Evolutionary conservation across 2,888 invertebrate species (phyloP).

Genomic region (Cloeon dipterum): DNA sequence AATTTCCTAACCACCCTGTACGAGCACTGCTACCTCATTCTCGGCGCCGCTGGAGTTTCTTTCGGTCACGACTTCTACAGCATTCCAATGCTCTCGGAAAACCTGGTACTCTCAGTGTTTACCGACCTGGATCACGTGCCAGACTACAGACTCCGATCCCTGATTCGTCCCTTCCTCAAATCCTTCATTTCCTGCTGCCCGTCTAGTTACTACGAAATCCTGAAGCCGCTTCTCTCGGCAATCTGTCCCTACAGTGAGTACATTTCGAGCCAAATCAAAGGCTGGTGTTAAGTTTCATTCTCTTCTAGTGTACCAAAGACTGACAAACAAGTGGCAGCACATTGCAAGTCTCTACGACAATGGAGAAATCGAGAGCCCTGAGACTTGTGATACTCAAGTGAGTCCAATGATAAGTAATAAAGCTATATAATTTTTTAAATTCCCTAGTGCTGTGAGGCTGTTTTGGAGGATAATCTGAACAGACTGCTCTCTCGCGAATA

Average conservation of each 20-base stretch:
- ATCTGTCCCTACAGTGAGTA: slow-evolving; percentile 55
- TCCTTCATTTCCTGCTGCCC: slow-evolving; percentile 73
- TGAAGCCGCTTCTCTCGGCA: slow-evolving; percentile 56
- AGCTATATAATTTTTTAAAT: neutral
- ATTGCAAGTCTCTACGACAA: slow-evolving; percentile 51
- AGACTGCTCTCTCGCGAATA: slow-evolving; percentile 72
- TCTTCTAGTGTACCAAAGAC: slow-evolving; percentile 25
- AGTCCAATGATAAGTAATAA: neutral
- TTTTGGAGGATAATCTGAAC: slow-evolving; percentile 66
- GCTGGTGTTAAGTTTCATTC: slow-evolving; percentile 8
- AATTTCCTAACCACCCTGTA: slow-evolving; percentile 53
- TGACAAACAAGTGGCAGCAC: slow-evolving; percentile 58
- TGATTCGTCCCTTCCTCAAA: slow-evolving; percentile 65
- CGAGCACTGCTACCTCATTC: slow-evolving; percentile 58
- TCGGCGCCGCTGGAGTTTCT: slow-evolving; percentile 52
- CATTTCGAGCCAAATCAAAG: no score
- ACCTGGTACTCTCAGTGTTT: slow-evolving; percentile 47
- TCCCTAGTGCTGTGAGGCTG: slow-evolving; percentile 24
- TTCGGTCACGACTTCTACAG: slow-evolving; percentile 74
- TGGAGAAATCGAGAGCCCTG: slow-evolving; percentile 51
- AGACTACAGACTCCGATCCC: slow-evolving; percentile 61
- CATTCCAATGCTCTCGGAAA: slow-evolving; percentile 47
- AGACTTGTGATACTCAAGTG: slow-evolving; percentile 42
- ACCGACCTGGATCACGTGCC: slow-evolving; percentile 48
- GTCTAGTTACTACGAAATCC: slow-evolving; percentile 47